These are phyloP conservation scores for Andrena flavipes DNA, from an alignment of 2,888 invertebrate genomes.

Conservation along the genomic window DNA sequence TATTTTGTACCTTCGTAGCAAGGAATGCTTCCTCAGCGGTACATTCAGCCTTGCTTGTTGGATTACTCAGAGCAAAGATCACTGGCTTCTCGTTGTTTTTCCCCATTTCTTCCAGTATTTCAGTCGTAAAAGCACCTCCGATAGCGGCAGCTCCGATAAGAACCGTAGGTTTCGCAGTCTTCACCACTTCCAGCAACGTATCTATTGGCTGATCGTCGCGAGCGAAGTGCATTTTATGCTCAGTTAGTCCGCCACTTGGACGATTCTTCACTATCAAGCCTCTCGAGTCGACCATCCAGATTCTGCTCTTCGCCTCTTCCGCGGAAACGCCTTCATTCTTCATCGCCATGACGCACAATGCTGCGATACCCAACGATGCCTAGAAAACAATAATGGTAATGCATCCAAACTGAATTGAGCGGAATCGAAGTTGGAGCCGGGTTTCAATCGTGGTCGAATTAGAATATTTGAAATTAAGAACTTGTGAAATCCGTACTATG, in stretches of 20 bases:
- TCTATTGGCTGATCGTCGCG: constrained; percentile 91
- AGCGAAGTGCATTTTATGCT: constrained; percentile 94
- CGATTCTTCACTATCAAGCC: constrained; percentile 96
- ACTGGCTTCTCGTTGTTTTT: constrained; percentile 93
- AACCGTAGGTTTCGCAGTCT: constrained; percentile 93
- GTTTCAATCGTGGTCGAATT: too few relatives aligned
- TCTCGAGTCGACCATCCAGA: constrained; percentile 98
- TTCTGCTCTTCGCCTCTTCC: constrained; percentile 91
- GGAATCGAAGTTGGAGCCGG: too few relatives aligned
- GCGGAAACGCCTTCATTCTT: constrained; percentile 91
- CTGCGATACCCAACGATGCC: constrained; percentile 97
- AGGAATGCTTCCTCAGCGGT: constrained; percentile 99
- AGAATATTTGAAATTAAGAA: too few relatives aligned
- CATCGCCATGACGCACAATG: constrained; percentile 97
- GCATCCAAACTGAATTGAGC: too few relatives aligned
- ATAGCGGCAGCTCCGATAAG: constrained; percentile 98
- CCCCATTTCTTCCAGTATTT: constrained; percentile 95
- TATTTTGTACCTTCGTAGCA: constrained; percentile 77
- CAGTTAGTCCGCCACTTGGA: constrained; percentile 92
- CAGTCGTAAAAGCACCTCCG: constrained; percentile 96
- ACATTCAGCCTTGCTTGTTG: constrained; percentile 99
- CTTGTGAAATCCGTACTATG: too few relatives aligned
- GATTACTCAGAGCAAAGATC: constrained; percentile 99
- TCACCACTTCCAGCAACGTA: constrained; percentile 93
- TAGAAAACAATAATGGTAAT: constrained; percentile 77